Base-by-base conservation (phyloP, 2,797 vertebrate genomes). In the Tarsius wallacei region DNA sequence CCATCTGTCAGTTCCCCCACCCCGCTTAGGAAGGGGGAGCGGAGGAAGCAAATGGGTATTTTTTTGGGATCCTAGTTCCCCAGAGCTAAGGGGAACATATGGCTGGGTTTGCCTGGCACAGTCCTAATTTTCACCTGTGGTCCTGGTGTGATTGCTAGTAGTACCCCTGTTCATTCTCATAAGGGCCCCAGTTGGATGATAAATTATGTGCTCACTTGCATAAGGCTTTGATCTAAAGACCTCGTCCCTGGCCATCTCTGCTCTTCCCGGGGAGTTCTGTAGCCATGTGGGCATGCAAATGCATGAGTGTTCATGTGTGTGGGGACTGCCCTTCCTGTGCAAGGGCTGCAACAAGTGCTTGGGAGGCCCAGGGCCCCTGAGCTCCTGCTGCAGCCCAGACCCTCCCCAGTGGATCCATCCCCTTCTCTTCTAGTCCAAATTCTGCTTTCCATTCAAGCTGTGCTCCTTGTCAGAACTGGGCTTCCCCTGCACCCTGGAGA, bases 191-290 rank as follows among this genome's bases (percentile, higher is more conserved):
- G 22, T 24, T 82, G 57, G 22, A 17, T 84, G 15, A 93, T 78
- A 85, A 81, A 70, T 68, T 59, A 64, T 64, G 11, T 64, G 26
- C 47, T 64, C 19, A 47, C 61, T 24, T 7, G 33, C 70, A 53
- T 70, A 71, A 76, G 87, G 26, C n/a, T 47, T 94, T 63, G 73
- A 73, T 36, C 51, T 59, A 36, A 71, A 94, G 68, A 49, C 74
- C 49, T 91, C 51, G 74, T 78, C 16, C 31, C 55, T 12, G 1
- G 21, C 11, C 13, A 28, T 74, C 71, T 94, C 89, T 78, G 17
- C 47, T 93, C 36, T 85, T 53, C 28, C 26, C 19, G 28, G 19
- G 42, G 64, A 17, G 10, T 53, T 95, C 73, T 76, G 57, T 31
- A 80, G 64, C 26, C 5, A 7, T 8, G 3, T 68, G 21, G 4